Conservation (phyloP, 2,797 vertebrate genomes). For the Gallirallus australis region DNA sequence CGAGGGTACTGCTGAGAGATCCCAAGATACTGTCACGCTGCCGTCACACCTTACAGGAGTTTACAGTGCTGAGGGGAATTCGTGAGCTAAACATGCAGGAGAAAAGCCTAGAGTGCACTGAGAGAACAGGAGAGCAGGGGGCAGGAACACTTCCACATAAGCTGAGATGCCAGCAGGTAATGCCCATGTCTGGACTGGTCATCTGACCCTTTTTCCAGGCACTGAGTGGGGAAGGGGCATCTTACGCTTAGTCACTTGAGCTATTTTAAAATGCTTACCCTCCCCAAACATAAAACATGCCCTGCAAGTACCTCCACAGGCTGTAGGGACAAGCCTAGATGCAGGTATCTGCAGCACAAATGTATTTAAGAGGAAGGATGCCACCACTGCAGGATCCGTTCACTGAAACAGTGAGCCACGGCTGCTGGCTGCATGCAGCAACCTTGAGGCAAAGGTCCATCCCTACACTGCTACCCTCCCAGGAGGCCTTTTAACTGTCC, state of each 20-base stretch:
- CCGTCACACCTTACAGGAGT: fast-evolving
- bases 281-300: not conserved
- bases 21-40: fast-evolving
- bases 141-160: not conserved
- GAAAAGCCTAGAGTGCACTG: not conserved
- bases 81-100: not conserved
- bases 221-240: not conserved
- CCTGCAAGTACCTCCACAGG: not conserved
- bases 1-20: not conserved
- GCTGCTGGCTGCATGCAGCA: fast-evolving
- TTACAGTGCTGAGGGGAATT: not conserved
- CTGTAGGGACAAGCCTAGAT: not conserved
- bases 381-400: not conserved
- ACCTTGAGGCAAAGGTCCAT: not conserved
- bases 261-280: not conserved
- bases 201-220: not conserved
- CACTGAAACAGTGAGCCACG: not conserved
- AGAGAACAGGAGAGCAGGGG: not conserved
- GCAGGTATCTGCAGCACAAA: too few species aligned
- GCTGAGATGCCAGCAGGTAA: not conserved
- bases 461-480: fast-evolving
- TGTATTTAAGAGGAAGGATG: not conserved
- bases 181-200: not conserved
- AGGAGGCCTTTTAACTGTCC: not conserved
- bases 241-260: not conserved